These are phyloP conservation scores for Carpatolechia fugitivella DNA, from an alignment of 2,888 invertebrate species.

Conservation along the genomic window DNA sequence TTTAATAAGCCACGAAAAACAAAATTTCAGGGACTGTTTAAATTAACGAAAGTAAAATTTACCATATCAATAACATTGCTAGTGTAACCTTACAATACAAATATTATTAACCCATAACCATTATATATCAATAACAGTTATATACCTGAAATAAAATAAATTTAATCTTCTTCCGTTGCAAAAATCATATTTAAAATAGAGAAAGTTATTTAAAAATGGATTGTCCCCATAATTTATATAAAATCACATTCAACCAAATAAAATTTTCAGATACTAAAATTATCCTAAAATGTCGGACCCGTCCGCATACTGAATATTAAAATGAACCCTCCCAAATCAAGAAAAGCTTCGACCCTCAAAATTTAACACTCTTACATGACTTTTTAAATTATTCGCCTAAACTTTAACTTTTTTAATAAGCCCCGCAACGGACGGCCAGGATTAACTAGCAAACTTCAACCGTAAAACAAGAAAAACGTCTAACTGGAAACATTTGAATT, in stretches of 20 bases:
- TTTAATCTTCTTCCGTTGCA: too few species aligned
- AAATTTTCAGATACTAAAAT: slow-evolving; percentile 10
- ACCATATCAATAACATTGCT: neutral
- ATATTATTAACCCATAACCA: too few species aligned
- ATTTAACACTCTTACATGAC: slow-evolving; percentile 44
- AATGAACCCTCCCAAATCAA: slow-evolving; percentile 19
- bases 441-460: slow-evolving; percentile 56
- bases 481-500: slow-evolving; percentile 39
- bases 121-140: too few species aligned
- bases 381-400: slow-evolving; percentile 47
- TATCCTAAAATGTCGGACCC: slow-evolving; percentile 12
- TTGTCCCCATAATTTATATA: slow-evolving; percentile 6
- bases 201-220: too few species aligned
- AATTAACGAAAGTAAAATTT: too few species aligned
- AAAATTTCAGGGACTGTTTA: too few species aligned
- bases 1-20: neutral
- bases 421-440: slow-evolving; percentile 35
- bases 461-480: slow-evolving; percentile 44
- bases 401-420: slow-evolving; percentile 68
- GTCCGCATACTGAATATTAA: slow-evolving; percentile 14
- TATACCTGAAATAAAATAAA: too few species aligned
- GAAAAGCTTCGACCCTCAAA: slow-evolving; percentile 21
- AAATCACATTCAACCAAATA: slow-evolving; percentile 12
- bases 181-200: too few species aligned
- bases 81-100: too few species aligned